Evolutionary conservation across 2,113 vertebrate species (phyloP), one percentile per base, ranked within the genome.

Genomic region (Oncorhynchus mykiss): DNA sequence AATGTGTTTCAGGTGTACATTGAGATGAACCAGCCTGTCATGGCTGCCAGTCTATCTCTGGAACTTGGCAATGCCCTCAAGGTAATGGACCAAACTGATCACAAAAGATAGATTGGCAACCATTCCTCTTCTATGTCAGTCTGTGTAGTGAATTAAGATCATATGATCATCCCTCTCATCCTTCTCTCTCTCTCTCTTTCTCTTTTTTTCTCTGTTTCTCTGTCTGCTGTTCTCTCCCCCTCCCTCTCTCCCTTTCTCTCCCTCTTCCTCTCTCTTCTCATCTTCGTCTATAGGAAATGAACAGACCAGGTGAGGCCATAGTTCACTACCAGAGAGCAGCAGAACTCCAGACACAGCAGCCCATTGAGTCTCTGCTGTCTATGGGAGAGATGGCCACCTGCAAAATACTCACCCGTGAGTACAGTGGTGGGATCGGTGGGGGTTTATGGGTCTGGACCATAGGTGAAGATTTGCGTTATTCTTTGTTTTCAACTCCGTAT

Each of bases 21-120:
- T 68, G 96, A 98, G 87, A 93, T 97, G 89, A 97, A 96, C 83
- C 96, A 96, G 91, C 95, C 95, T 14, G 95, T 95, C 39, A 94
- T 95, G 90, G 95, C 96, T 67, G 95, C 96, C 69, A 95, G 95
- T 72, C 91, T 96, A 7, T 96, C 95, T 81, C 90, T 97, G 39
- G 96, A 98, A 87, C 92, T 97, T 85, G 96, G 95, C 72, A 93
- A 94, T 9, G 93, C 95, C 6, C 93, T 97, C 70, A 95, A 95
- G 93, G 95, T 95, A 87, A 13, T 62, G 6, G 65, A 67, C 16
- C 64, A 51, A 18, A 51, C 60, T 16, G 54, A 70, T 75, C 45
- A 69, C 4, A 9, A 9, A 34, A 74, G 51, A 74, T 62, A 6
- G 66, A 72, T 72, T 74, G 25, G 16, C 39, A 49, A 20, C 29